Percentiles rank a stretch among this genome's conserved stretches.
Evolutionary conservation across 1,140 invertebrate species (phyloP).

Genomic region (Halesus radiatus): DNA sequence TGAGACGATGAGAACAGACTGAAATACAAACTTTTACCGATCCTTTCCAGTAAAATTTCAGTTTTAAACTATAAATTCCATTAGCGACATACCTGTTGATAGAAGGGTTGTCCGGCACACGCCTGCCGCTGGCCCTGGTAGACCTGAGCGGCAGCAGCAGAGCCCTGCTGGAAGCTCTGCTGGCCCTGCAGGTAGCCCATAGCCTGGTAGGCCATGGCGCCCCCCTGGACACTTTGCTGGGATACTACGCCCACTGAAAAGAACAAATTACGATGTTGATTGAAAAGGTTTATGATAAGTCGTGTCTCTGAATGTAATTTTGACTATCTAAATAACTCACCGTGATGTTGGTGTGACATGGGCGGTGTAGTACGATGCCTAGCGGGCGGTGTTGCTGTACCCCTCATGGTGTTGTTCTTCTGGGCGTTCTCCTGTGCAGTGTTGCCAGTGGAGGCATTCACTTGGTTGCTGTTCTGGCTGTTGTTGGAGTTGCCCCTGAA

Average conservation of each 20-base stretch:
- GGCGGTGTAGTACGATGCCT: slow-evolving; percentile 67
- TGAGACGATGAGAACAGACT: too few species aligned
- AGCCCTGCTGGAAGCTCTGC: slow-evolving; percentile 49
- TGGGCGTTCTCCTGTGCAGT: slow-evolving; percentile 49
- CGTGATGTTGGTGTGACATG: slow-evolving; percentile 62
- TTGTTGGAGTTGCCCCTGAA: slow-evolving; percentile 59
- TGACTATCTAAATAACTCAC: slow-evolving; percentile 49
- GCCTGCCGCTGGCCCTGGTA: slow-evolving; percentile 50
- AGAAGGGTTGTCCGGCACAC: slow-evolving; percentile 58
- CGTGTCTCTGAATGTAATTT: too few species aligned
- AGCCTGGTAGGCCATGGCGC: slow-evolving; percentile 51
- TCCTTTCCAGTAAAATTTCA: too few species aligned
- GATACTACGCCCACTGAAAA: slow-evolving; percentile 26
- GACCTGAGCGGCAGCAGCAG: slow-evolving; percentile 19
- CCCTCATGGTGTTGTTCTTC: slow-evolving; percentile 59
- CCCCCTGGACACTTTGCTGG: slow-evolving; percentile 13
- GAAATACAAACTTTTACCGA: too few species aligned
- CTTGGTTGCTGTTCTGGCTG: slow-evolving; percentile 44
- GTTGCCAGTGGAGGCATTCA: slow-evolving; percentile 38
- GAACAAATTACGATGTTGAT: background rate
- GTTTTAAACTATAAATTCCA: too few species aligned
- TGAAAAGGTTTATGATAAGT: too few species aligned
- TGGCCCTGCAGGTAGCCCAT: slow-evolving; percentile 53
- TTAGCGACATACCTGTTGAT: slow-evolving; percentile 8
- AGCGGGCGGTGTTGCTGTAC: slow-evolving; percentile 63